Evolutionary conservation across 2,113 vertebrate genomes (phyloP).

Genomic region (Macrotis lagotis): DNA sequence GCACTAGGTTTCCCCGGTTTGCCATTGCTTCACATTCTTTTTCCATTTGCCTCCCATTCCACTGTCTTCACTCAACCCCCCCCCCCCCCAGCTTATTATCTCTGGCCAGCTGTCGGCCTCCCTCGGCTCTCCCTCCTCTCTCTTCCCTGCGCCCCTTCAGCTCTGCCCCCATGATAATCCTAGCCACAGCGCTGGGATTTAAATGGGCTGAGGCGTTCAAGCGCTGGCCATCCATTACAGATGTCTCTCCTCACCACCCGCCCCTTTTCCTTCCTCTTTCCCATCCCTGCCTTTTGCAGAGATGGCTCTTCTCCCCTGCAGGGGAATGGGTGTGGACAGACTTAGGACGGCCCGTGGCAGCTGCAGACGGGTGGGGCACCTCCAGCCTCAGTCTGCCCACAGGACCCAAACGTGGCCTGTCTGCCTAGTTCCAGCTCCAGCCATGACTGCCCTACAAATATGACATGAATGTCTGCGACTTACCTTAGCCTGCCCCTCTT

Average conservation of each 20-base stretch:
- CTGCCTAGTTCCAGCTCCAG: background rate
- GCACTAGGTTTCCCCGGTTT: fast-evolving
- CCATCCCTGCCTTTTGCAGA: background rate
- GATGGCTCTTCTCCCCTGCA: background rate
- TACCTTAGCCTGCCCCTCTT: background rate
- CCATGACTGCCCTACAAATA: background rate
- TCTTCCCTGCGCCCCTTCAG: background rate
- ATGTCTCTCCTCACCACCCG: background rate
- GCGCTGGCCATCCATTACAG: background rate
- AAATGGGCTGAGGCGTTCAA: too few relatives aligned
- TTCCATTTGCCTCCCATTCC: background rate
- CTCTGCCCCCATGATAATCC: background rate
- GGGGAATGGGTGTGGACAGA: background rate
- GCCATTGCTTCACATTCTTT: fast-evolving
- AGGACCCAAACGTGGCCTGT: background rate
- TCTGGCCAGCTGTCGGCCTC: background rate
- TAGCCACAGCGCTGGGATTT: background rate
- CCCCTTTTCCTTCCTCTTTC: background rate
- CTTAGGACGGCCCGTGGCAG: background rate
- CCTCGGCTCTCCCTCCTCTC: background rate
- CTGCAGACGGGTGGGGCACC: background rate
- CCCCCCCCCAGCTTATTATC: background rate
- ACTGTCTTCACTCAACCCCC: background rate
- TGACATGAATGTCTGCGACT: background rate
- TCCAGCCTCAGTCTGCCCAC: background rate